A percentile compares a stretch with the other conserved stretches of the same genome.
Evolutionary conservation across 2,888 invertebrate species (phyloP).

Genomic region (Syrista parreyssii): DNA sequence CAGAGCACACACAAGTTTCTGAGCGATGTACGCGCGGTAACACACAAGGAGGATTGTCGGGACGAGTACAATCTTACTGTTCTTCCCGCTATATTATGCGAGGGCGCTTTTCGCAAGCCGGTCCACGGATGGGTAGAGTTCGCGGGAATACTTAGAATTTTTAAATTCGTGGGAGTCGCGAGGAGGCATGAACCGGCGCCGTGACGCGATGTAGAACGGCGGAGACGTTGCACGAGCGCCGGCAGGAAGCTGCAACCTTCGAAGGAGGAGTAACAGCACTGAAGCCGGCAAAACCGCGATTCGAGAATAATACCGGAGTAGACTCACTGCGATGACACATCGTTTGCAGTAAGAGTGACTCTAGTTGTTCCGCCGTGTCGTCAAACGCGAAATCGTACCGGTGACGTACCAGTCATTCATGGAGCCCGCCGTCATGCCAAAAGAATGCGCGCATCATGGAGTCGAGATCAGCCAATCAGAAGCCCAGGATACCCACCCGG

Average conservation of each 20-base stretch:
- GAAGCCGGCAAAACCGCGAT: conserved; percentile 17
- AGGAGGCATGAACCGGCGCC: conserved; percentile 10
- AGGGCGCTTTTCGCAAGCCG: background rate
- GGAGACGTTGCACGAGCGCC: conserved; percentile 28
- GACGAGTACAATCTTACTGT: background rate
- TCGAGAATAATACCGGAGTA: conserved; percentile 16
- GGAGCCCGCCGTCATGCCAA: conserved; percentile 57
- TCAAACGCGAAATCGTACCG: conserved; percentile 48
- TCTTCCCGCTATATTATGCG: background rate
- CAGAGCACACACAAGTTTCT: background rate
- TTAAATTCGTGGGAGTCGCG: conserved; percentile 9
- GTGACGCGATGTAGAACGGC: conserved; percentile 16
- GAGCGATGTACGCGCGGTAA: background rate
- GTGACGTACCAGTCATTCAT: conserved; percentile 62
- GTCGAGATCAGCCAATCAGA: conserved; percentile 28
- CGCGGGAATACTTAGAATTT: background rate
- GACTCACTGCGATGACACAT: conserved; percentile 51
- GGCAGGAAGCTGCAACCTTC: conserved; percentile 18
- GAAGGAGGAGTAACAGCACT: conserved; percentile 13
- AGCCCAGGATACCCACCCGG: conserved; percentile 29
- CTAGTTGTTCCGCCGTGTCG: conserved; percentile 33
- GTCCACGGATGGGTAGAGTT: background rate
- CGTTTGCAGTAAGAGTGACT: conserved; percentile 34
- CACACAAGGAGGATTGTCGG: background rate
- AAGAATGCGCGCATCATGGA: conserved; percentile 50